Evolutionary conservation across 2,888 invertebrate genomes (phyloP).

Genomic region (Aethes cnicana): DNA sequence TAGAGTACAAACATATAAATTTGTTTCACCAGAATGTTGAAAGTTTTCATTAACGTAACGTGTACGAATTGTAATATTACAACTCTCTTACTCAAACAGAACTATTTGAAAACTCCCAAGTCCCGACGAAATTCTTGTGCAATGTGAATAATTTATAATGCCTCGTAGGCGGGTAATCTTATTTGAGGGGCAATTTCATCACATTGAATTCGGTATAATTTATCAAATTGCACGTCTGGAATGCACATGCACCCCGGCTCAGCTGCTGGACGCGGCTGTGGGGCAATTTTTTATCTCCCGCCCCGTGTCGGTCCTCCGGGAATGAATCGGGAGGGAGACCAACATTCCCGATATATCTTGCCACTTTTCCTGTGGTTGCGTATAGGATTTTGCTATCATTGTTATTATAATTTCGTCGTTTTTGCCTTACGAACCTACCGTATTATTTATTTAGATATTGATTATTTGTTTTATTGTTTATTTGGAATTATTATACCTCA

Average conservation of each 20-base stretch:
- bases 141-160: conserved; percentile 32
- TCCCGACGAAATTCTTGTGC: conserved; percentile 12
- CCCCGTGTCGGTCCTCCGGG: conserved; percentile 62
- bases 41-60: too few species aligned
- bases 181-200: conserved; percentile 61
- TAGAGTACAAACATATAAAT: too few species aligned
- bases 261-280: conserved; percentile 65
- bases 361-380: conserved; percentile 46
- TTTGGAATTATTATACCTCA: too few species aligned
- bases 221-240: conserved; percentile 67
- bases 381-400: conserved; percentile 50
- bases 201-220: conserved; percentile 70
- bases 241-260: conserved; percentile 71
- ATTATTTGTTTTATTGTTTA: too few species aligned
- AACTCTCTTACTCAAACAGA: background rate
- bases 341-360: conserved; percentile 53
- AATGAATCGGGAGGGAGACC: conserved; percentile 57
- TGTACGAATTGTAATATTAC: background rate
- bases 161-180: conserved; percentile 48
- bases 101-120: conserved; percentile 6
- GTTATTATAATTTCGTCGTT: too few species aligned
- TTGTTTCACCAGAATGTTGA: too few species aligned
- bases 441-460: too few species aligned
- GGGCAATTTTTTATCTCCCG: conserved; percentile 71
- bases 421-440: too few species aligned